These are phyloP conservation scores for Morone saxatilis DNA, from an alignment of 2,113 vertebrate species.

Conservation along the genomic window DNA sequence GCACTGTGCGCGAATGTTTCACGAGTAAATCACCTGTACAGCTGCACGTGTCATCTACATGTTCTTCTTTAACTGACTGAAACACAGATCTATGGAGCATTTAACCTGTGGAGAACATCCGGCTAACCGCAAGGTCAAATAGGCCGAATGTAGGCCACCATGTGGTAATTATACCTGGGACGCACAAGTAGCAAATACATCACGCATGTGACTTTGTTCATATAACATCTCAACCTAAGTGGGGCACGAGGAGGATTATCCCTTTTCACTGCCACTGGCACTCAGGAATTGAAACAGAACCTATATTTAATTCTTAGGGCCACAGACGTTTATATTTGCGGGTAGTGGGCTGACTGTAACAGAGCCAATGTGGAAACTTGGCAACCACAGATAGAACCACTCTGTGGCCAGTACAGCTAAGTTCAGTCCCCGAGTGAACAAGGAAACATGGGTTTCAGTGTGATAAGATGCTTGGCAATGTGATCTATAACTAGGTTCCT, in stretches of 20 bases:
- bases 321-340: constrained; percentile 13
- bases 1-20: too few relatives aligned
- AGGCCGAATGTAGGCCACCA: too few relatives aligned
- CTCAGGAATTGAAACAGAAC: background rate
- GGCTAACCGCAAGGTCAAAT: too few relatives aligned
- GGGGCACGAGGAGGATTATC: background rate
- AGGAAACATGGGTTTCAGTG: constrained; percentile 40
- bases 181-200: background rate
- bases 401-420: constrained; percentile 12
- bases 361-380: constrained; percentile 7
- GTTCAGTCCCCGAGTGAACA: background rate
- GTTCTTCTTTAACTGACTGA: too few relatives aligned
- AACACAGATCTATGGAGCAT: too few relatives aligned
- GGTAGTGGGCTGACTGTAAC: constrained; percentile 25
- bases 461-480: constrained; percentile 26
- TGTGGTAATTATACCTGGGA: too few relatives aligned
- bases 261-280: background rate
- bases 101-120: too few relatives aligned
- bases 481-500: constrained; percentile 19
- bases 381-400: constrained; percentile 2
- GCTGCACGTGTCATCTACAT: too few relatives aligned
- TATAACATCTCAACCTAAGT: background rate
- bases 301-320: constrained; percentile 17
- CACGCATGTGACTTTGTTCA: background rate
- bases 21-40: too few relatives aligned